These are phyloP conservation scores for Pholis gunnellus DNA, from an alignment of 2,113 vertebrate genomes.

Conservation along the genomic window DNA sequence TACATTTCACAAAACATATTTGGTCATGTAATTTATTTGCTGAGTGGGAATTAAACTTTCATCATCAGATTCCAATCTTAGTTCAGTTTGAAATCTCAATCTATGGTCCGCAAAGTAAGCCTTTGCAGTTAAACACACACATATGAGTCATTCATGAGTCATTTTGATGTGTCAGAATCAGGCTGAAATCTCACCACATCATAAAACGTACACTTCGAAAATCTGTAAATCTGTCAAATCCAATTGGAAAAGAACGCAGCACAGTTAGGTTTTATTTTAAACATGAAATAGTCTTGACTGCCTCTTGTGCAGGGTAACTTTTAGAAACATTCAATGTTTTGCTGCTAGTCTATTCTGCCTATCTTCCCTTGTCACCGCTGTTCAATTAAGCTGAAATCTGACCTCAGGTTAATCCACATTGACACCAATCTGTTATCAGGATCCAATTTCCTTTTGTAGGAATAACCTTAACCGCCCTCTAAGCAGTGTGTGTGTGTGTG, in stretches of 20 bases:
- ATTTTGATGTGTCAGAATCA: conserved; percentile 31
- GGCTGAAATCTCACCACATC: conserved; percentile 1
- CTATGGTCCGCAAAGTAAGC: not conserved
- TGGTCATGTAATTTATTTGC: conserved; percentile 12
- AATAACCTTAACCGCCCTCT: conserved; percentile 51
- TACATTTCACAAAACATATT: conserved; percentile 34
- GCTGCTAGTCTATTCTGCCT: not conserved
- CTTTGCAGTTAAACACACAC: not conserved
- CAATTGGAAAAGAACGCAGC: not conserved
- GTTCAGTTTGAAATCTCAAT: not conserved
- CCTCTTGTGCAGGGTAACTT: not conserved
- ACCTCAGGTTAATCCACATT: conserved; percentile 46
- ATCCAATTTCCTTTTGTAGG: conserved; percentile 73
- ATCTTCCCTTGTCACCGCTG: conserved; percentile 3
- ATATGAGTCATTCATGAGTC: conserved; percentile 37
- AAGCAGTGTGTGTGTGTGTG: conserved; percentile 2
- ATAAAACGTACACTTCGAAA: not conserved
- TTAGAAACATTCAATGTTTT: not conserved
- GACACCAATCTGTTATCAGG: conserved; percentile 68
- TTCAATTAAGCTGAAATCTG: conserved; percentile 55
- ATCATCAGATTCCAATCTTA: not conserved
- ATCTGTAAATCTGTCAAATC: not conserved
- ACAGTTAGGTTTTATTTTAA: not conserved
- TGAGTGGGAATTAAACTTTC: conserved; percentile 1
- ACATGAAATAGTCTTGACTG: not conserved